Conservation (phyloP, 2,888 invertebrate species). For the Nesidiocoris tenuis region DNA sequence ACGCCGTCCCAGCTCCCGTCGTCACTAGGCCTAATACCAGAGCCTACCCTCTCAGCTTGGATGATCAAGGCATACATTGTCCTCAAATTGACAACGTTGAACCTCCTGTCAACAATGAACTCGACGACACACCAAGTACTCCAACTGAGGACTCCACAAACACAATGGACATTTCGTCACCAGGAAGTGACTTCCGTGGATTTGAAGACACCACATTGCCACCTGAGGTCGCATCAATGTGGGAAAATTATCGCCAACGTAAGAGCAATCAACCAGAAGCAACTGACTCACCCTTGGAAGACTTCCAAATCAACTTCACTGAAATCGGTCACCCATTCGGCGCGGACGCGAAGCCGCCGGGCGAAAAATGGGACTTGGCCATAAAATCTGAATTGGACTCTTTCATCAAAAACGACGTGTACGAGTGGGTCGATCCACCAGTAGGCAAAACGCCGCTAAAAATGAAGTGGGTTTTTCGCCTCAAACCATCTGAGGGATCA, state of each 20-base stretch:
- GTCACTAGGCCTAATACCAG: neutral
- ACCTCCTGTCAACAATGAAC: neutral
- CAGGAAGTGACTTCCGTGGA: neutral
- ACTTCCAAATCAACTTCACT: neutral
- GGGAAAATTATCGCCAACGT: no score
- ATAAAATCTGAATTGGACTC: conserved; percentile 47
- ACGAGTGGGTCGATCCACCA: conserved; percentile 47
- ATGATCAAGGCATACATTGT: neutral
- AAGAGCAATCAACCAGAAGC: no score
- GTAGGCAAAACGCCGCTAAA: conserved; percentile 42
- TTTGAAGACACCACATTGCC: neutral
- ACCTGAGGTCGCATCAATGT: no score
- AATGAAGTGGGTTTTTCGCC: conserved; percentile 51
- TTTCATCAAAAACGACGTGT: conserved; percentile 48
- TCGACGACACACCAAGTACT: neutral
- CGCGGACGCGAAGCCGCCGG: neutral
- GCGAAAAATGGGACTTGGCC: neutral
- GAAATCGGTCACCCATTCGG: neutral
- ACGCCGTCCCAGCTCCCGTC: neutral
- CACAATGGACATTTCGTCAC: neutral
- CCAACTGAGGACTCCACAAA: neutral
- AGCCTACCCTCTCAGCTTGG: neutral
- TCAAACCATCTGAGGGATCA: conserved; percentile 45
- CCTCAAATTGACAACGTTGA: neutral
- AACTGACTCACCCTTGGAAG: no score